A percentile compares a stretch with the other conserved stretches of the same genome.
phyloP scores from a whole-genome alignment of 2,113 vertebrate genomes.

The Cephalopterus ornatus region DNA sequence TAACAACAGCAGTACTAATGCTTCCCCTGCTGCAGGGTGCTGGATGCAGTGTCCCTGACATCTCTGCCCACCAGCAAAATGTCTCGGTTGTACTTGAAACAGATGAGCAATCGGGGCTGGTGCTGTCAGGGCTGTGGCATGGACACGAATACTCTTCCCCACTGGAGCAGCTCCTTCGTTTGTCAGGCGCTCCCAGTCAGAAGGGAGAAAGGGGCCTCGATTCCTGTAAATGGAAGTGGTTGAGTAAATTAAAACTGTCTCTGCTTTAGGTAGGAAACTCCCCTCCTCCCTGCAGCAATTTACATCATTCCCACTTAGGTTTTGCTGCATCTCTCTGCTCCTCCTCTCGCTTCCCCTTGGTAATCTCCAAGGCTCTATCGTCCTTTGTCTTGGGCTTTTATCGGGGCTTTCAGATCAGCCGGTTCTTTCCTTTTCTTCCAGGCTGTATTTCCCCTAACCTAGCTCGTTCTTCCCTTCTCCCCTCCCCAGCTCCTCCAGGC shows the following conservation, averaged over 20 bases:
- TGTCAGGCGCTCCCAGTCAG: background rate
- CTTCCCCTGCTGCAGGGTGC: constrained; percentile 37
- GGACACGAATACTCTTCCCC: background rate
- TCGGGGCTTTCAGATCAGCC: constrained; percentile 28
- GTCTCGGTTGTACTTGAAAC: background rate
- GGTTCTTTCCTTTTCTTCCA: constrained; percentile 42
- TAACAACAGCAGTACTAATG: background rate
- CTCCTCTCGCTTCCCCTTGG: constrained; percentile 27
- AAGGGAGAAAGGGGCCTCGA: background rate
- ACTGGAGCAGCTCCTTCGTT: background rate
- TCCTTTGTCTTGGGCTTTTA: constrained; percentile 42
- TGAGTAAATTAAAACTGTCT: background rate
- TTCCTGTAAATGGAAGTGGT: background rate
- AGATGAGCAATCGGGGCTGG: background rate
- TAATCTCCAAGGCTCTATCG: background rate
- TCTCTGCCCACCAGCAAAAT: constrained; percentile 22
- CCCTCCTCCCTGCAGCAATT: background rate
- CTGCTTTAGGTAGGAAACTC: constrained; percentile 30
- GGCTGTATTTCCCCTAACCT: constrained; percentile 30
- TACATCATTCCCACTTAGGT: constrained; percentile 5
- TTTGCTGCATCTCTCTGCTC: constrained; percentile 24
- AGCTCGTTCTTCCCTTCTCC: constrained; percentile 10
- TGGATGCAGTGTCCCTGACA: constrained; percentile 20
- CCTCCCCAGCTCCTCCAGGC: background rate
- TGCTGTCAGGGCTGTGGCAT: background rate